A percentile compares a stretch with the other conserved stretches of the same genome.
These are phyloP conservation scores for Pemphigus obesinymphae DNA, from an alignment of 1,140 invertebrate species.

Conservation along the genomic window DNA sequence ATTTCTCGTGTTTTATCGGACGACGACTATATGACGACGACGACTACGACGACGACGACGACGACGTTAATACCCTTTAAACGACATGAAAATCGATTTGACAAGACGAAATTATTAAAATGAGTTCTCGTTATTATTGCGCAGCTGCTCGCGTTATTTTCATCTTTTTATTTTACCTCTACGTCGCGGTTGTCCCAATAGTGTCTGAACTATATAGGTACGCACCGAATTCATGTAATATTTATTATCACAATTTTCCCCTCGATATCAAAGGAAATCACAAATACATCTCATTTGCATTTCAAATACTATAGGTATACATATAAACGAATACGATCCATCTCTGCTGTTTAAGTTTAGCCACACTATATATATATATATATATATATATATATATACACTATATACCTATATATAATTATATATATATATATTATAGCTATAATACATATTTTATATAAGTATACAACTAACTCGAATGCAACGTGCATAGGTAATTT, in stretches of 20 bases:
- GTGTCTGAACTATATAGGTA: neutral
- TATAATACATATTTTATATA: too few species aligned
- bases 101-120: slow-evolving; percentile 25
- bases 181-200: neutral
- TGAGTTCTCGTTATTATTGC: neutral
- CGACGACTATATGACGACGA: neutral
- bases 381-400: neutral
- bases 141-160: neutral
- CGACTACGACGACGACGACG: neutral
- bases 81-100: slow-evolving; percentile 18
- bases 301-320: neutral
- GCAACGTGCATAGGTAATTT: neutral
- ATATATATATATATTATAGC: neutral
- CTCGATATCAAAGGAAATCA: neutral
- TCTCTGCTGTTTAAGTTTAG: neutral
- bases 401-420: too few species aligned
- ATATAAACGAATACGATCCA: neutral
- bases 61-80: slow-evolving; percentile 21
- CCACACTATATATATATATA: neutral
- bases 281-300: slow-evolving; percentile 6
- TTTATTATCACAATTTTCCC: neutral
- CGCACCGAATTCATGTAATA: neutral
- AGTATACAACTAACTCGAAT: neutral
- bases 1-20: neutral
- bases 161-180: neutral